Evolutionary conservation across 2,888 invertebrate genomes (phyloP).

Genomic region (Hypsopygia costalis): DNA sequence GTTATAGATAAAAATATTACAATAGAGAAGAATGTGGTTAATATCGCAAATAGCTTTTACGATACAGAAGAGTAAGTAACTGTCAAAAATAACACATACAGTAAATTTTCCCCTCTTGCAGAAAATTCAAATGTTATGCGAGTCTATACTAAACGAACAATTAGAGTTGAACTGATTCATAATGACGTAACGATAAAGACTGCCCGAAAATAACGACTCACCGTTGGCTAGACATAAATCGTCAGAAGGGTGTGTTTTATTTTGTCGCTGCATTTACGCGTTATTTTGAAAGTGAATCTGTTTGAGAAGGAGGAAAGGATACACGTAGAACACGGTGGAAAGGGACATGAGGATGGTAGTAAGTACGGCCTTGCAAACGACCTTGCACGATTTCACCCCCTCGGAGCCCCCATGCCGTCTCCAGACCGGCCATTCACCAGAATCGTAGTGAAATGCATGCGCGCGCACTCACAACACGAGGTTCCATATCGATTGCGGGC

Average conservation of each 20-base stretch:
- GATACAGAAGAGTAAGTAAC: too few species aligned
- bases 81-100: too few species aligned
- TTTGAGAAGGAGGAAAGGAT: conserved; percentile 34
- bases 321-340: conserved; percentile 25
- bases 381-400: conserved; percentile 60
- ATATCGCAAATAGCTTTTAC: too few species aligned
- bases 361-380: conserved; percentile 64
- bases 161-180: conserved; percentile 4
- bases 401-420: conserved; percentile 49
- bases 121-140: too few species aligned
- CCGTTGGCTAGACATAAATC: conserved; percentile 40
- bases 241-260: conserved; percentile 48
- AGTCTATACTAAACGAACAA: too few species aligned
- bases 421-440: conserved; percentile 68
- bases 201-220: conserved; percentile 29
- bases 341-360: conserved; percentile 56
- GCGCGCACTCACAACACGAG: conserved; percentile 62
- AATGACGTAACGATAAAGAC: conserved; percentile 23
- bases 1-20: too few species aligned
- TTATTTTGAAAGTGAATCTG: conserved; percentile 56
- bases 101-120: too few species aligned
- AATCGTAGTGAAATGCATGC: conserved; percentile 52
- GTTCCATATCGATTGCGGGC: conserved; percentile 59
- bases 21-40: too few species aligned
- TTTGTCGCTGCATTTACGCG: conserved; percentile 56